These are phyloP conservation scores for Pyrgilauda ruficollis DNA, from an alignment of 2,113 vertebrate species.

Conservation along the genomic window DNA sequence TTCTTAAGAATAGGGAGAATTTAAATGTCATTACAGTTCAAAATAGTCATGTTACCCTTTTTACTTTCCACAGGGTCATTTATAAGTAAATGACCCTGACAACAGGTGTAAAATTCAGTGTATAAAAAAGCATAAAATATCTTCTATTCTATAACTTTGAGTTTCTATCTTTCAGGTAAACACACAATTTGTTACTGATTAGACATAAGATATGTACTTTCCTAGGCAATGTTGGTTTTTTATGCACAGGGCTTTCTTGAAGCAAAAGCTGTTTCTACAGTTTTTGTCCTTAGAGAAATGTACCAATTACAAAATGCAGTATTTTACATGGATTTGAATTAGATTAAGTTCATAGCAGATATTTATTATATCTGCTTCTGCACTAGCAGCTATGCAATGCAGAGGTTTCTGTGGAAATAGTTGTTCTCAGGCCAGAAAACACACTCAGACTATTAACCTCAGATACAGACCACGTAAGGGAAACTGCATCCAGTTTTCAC, in stretches of 20 bases:
- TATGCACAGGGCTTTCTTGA: not conserved
- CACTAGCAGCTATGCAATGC: not conserved
- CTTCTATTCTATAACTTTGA: not conserved
- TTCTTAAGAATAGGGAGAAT: not conserved
- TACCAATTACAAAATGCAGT: not conserved
- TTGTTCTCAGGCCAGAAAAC: not conserved
- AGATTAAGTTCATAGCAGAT: not conserved
- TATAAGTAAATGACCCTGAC: not conserved
- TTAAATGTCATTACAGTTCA: not conserved
- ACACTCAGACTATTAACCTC: not conserved
- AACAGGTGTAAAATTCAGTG: not conserved
- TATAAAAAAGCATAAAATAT: not conserved
- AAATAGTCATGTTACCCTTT: not conserved
- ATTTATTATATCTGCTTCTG: not conserved
- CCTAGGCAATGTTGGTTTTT: not conserved
- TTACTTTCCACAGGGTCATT: not conserved
- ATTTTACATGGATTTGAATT: not conserved
- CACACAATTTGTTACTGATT: not conserved
- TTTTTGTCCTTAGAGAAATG: not conserved
- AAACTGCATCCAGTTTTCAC: not conserved
- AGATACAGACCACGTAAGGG: not conserved
- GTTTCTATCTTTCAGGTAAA: not conserved
- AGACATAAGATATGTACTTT: not conserved
- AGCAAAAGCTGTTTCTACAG: not conserved
- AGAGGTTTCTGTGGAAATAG: not conserved